A percentile compares a stretch with the other conserved stretches of the same genome.
phyloP scores from a whole-genome alignment of 2,797 vertebrate genomes.

The Podarcis lilfordi region DNA sequence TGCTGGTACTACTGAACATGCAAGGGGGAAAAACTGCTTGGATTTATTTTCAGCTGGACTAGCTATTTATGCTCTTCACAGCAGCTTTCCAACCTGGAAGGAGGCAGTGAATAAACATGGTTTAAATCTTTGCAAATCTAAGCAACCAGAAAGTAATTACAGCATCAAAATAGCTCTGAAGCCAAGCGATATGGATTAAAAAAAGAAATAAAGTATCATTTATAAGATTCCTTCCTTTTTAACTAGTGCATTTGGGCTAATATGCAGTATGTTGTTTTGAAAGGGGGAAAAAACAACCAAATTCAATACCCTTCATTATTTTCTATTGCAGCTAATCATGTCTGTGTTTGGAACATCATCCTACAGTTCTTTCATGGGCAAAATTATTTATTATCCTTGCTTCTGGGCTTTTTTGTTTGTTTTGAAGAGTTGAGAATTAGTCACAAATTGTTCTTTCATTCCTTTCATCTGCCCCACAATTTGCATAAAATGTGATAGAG shows the following conservation, averaged over 20 bases:
- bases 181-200: conserved; percentile 3
- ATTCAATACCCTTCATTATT: conserved; percentile 33
- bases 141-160: conserved; percentile 71
- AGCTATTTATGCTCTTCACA: conserved; percentile 54
- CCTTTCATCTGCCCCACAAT: background rate
- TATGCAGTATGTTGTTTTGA: conserved; percentile 30
- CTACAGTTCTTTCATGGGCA: background rate
- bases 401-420: background rate
- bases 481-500: background rate
- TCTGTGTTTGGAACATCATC: background rate
- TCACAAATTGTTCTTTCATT: background rate
- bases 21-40: conserved; percentile 28
- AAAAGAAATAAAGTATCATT: conserved; percentile 12
- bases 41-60: conserved; percentile 66
- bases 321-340: background rate
- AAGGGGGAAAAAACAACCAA: background rate
- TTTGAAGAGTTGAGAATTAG: background rate
- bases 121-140: conserved; percentile 61
- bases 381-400: background rate
- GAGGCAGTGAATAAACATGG: conserved; percentile 65
- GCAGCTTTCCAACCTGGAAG: conserved; percentile 51
- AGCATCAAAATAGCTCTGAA: conserved; percentile 63
- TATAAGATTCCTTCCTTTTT: conserved; percentile 33
- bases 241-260: conserved; percentile 51
- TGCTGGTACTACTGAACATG: conserved; percentile 50